Conservation (phyloP, 2,797 vertebrate genomes). For the Macropodus opercularis region DNA sequence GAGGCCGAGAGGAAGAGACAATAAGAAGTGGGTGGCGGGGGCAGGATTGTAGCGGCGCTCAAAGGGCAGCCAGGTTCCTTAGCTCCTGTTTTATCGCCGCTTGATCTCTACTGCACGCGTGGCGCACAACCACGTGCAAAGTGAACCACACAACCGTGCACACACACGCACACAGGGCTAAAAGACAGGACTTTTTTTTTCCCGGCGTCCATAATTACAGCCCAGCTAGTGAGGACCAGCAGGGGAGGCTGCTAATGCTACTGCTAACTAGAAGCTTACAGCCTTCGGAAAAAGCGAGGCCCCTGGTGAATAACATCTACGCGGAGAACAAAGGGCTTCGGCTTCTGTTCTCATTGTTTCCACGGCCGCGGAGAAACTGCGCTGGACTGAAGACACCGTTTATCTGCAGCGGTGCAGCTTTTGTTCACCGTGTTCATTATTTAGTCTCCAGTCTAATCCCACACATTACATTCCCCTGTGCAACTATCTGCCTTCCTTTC, state of each 20-base stretch:
- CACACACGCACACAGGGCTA: slow-evolving; percentile 14
- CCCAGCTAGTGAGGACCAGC: slow-evolving; percentile 37
- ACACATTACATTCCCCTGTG: not conserved
- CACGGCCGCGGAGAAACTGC: slow-evolving; percentile 13
- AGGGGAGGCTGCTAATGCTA: slow-evolving; percentile 44
- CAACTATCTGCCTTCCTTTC: not conserved
- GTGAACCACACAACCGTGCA: no score
- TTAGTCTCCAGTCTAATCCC: not conserved
- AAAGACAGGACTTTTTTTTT: slow-evolving; percentile 43
- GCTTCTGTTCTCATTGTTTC: slow-evolving; percentile 41
- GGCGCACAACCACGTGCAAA: slow-evolving; percentile 41
- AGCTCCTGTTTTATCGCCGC: slow-evolving; percentile 43
- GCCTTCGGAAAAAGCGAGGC: slow-evolving; percentile 26
- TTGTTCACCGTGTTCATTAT: slow-evolving; percentile 10
- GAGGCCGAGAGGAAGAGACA: slow-evolving; percentile 7
- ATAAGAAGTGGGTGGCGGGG: slow-evolving; percentile 37
- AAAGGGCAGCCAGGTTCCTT: slow-evolving; percentile 46
- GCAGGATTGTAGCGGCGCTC: slow-evolving; percentile 41
- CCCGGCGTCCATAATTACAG: slow-evolving; percentile 64
- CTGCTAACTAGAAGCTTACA: slow-evolving; percentile 36
- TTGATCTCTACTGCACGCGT: slow-evolving; percentile 51
- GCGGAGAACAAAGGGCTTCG: slow-evolving; percentile 29
- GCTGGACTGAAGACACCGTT: slow-evolving; percentile 10
- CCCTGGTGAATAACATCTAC: slow-evolving; percentile 11
- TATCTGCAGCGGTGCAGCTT: slow-evolving; percentile 4